phyloP scores from a whole-genome alignment of 2,888 invertebrate species.

The Caenorhabditis panamensis region DNA sequence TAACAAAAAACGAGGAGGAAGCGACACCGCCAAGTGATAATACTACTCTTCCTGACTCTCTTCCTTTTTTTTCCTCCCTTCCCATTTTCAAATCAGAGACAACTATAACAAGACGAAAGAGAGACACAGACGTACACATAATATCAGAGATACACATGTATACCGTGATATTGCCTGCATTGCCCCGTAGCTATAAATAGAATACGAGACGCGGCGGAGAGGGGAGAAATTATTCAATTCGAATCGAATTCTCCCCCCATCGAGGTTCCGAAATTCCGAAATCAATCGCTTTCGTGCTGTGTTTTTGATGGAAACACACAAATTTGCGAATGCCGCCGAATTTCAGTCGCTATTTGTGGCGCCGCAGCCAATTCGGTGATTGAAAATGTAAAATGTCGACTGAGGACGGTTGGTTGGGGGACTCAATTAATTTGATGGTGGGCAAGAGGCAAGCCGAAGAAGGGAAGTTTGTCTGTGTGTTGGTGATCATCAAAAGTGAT shows the following conservation, averaged over 20 bases:
- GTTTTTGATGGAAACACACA: not conserved
- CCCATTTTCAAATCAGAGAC: no score
- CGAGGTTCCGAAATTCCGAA: no score
- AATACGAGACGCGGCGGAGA: not conserved
- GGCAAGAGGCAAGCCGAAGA: not conserved
- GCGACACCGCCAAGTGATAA: slow-evolving; percentile 20
- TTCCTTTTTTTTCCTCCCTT: slow-evolving; percentile 18
- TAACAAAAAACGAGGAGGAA: no score
- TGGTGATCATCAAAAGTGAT: slow-evolving; percentile 48
- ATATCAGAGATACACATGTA: not conserved
- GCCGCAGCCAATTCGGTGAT: slow-evolving; percentile 36
- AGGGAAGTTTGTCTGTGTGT: slow-evolving; percentile 3
- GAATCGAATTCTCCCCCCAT: no score
- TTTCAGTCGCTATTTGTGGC: slow-evolving; percentile 7
- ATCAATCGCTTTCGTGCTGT: not conserved
- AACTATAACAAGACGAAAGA: not conserved
- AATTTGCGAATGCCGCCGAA: not conserved
- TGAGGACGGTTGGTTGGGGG: not conserved
- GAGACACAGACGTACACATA: not conserved
- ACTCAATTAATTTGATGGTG: slow-evolving; percentile 24
- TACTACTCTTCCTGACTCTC: slow-evolving; percentile 16
- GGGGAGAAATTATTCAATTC: not conserved
- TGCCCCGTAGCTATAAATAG: slow-evolving; percentile 13
- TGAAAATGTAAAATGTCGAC: slow-evolving; percentile 15
- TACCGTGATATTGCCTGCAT: not conserved